Base-by-base conservation (phyloP, 1,140 invertebrate genomes). In the Drosophila saltans region DNA sequence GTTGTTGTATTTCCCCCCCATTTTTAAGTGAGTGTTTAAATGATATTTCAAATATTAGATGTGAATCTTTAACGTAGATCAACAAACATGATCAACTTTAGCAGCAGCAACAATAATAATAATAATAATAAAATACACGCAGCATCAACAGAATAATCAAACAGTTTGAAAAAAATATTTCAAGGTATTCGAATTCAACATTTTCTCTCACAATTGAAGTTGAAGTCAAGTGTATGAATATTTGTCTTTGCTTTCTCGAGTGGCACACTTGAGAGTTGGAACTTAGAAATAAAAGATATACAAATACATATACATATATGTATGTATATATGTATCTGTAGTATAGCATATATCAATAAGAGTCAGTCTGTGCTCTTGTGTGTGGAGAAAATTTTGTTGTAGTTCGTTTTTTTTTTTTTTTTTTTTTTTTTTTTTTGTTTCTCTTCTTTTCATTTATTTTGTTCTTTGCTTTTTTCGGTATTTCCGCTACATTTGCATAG, bases 401-500 rank as follows among this genome's bases (percentile, higher is more conserved):
- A 16, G 16, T 16, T 16, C 16, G 16, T 16, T 16, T 16, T 16
- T 16, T 16, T 16, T 0, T 16, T 16, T 28, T n/a, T 39, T 36
- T 52, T 26, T 24, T 24, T 52, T 9, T 24, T 24, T 52, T 52
- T 52, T 52, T 10, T 11, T 3, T 40, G 39, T 11, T 40, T 36
- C 6, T 36, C 1, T 36, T 36, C 6, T 6, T 36, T 36, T 36
- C 33, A 36, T 36, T 36, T 36, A 36, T 36, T 52, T 52, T n/a
- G 41, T 52, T 52, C 21, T 52, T 52, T 52, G 45, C 8, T 58
- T 75, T 73, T 78, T 69, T 76, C 57, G 59, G 70, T 82, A 72
- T 88, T 88, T 88, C 84, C 84, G 84, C 80, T 80, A 90, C 84
- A 88, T 88, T 88, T 84, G 80, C 84, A 88, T 88, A 83, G 76